phyloP scores from a whole-genome alignment of 1,140 invertebrate genomes.

The Diachasma alloeum region DNA sequence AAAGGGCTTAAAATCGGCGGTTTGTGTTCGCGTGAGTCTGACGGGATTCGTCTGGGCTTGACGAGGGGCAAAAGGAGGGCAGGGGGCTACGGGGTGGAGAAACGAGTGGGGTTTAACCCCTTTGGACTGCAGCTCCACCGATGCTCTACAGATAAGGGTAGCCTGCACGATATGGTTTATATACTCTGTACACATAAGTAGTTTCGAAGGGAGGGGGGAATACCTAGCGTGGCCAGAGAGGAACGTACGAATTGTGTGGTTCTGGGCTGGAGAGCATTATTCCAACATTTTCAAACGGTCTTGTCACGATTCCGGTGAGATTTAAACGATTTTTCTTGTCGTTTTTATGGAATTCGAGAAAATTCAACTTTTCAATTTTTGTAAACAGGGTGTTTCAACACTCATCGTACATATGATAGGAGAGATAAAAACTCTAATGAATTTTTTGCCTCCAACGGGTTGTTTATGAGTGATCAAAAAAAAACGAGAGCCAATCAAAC shows the following conservation, averaged over 20 bases:
- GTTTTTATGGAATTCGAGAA: too few relatives aligned
- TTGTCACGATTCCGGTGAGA: background rate
- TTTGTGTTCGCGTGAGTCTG: conserved; percentile 28
- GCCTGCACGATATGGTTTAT: conserved; percentile 1
- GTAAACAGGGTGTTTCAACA: too few relatives aligned
- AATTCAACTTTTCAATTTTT: too few relatives aligned
- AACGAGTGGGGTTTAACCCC: background rate
- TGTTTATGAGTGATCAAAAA: too few relatives aligned
- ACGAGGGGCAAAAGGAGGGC: conserved; percentile 10
- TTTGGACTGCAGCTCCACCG: background rate
- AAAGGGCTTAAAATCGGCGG: conserved; percentile 7
- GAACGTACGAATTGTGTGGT: background rate
- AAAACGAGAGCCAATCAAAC: too few relatives aligned
- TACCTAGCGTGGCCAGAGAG: background rate
- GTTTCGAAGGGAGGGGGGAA: background rate
- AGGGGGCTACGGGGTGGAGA: background rate
- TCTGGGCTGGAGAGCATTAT: background rate
- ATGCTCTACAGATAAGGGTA: background rate
- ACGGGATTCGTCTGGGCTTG: conserved; percentile 35
- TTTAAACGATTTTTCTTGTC: too few relatives aligned
- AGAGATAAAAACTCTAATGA: too few relatives aligned
- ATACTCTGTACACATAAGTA: background rate
- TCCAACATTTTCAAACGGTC: background rate
- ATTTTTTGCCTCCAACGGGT: too few relatives aligned
- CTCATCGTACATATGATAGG: too few relatives aligned